Evolutionary conservation across 2,113 vertebrate species (phyloP).

Genomic region (Pycnonotus jocosus): DNA sequence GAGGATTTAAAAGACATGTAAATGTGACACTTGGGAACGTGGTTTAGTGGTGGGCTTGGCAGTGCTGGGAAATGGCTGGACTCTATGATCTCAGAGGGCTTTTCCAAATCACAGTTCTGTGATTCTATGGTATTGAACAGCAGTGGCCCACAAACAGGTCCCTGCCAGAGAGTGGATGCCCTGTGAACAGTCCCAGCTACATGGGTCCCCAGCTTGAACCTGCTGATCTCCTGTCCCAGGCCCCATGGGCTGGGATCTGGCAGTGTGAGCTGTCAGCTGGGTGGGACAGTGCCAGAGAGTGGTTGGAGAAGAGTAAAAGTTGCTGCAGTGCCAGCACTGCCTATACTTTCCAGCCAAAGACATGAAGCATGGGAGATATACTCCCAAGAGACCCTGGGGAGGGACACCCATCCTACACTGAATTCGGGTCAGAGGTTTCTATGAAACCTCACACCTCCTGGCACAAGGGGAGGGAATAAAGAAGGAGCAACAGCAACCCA

Average conservation of each 20-base stretch:
- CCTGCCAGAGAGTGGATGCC: accelerated
- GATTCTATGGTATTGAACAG: not conserved
- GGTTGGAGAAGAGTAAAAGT: not conserved
- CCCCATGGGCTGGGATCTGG: no score
- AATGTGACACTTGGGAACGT: not conserved
- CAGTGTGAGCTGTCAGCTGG: not conserved
- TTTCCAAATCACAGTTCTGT: not conserved
- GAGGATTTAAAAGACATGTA: not conserved
- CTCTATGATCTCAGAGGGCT: not conserved
- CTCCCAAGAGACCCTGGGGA: not conserved
- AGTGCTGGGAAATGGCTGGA: not conserved
- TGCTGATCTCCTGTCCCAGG: not conserved
- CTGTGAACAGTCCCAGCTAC: not conserved
- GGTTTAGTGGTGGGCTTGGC: not conserved
- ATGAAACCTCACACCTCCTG: not conserved
- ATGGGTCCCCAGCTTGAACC: not conserved
- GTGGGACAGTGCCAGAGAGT: not conserved
- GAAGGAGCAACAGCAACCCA: not conserved
- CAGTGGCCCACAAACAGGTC: not conserved
- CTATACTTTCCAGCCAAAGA: not conserved
- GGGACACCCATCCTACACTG: not conserved
- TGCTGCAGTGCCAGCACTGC: not conserved
- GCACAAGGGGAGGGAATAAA: not conserved
- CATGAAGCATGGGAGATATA: accelerated
- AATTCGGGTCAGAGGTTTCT: not conserved